phyloP scores from a whole-genome alignment of 2,797 vertebrate genomes.

The Harpagifer antarcticus region DNA sequence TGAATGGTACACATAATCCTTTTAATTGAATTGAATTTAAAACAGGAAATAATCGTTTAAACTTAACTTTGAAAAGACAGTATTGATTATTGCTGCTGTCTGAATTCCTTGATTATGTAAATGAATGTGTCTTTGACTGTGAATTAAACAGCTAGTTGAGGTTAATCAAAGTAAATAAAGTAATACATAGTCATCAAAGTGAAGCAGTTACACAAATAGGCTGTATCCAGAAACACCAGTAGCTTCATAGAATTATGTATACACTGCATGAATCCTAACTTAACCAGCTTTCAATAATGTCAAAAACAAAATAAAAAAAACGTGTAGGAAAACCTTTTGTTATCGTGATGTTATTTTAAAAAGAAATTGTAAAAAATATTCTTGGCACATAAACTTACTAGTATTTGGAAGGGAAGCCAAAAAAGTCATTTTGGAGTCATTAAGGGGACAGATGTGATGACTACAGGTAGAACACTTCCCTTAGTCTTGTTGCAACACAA shows the following conservation, averaged over 20 bases:
- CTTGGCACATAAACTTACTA: slow-evolving; percentile 16
- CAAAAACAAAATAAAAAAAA: not conserved
- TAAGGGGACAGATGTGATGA: not conserved
- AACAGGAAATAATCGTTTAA: not conserved
- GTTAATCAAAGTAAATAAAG: slow-evolving; percentile 15
- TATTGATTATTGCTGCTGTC: not conserved
- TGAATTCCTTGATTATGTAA: slow-evolving; percentile 2
- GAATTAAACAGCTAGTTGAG: not conserved
- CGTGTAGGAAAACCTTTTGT: not conserved
- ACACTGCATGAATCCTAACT: not conserved
- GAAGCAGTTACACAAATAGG: slow-evolving; percentile 3
- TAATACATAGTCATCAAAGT: not conserved
- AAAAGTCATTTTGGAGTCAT: slow-evolving; percentile 6
- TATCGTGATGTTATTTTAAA: not conserved
- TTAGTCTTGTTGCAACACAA: not conserved
- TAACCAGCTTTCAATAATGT: not conserved
- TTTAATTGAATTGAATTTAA: not conserved
- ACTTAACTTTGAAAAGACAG: not conserved
- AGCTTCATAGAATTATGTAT: not conserved
- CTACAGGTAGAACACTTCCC: slow-evolving; percentile 4
- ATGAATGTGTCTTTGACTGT: not conserved
- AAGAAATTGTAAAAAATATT: slow-evolving; percentile 7
- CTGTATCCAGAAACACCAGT: not conserved
- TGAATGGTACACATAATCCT: not conserved
- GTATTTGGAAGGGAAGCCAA: not conserved